A percentile compares a stretch with the other conserved stretches of the same genome.
Evolutionary conservation across 2,888 invertebrate genomes (phyloP).

Genomic region (Caradrina clavipalpis): DNA sequence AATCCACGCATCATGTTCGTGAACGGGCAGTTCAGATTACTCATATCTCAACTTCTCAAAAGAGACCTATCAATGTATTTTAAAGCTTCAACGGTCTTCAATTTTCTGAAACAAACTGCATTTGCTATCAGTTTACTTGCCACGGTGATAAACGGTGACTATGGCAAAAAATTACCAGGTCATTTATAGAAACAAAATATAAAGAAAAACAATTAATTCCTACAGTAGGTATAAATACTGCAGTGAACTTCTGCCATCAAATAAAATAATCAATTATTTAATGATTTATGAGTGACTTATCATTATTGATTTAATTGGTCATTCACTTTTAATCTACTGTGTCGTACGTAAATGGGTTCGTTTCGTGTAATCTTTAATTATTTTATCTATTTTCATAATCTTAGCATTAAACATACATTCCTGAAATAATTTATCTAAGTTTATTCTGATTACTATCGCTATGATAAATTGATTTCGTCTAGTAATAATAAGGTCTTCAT

Average conservation of each 20-base stretch:
- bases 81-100: no score
- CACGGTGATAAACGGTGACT: no score
- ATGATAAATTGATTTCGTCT: slow-evolving; percentile 8
- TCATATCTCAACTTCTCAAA: no score
- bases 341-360: slow-evolving; percentile 4
- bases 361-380: neutral
- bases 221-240: neutral
- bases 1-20: no score
- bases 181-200: no score
- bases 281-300: neutral
- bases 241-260: neutral
- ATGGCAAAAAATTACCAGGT: neutral
- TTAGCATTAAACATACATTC: slow-evolving; percentile 8
- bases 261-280: no score
- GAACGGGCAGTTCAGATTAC: no score
- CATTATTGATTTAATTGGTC: neutral
- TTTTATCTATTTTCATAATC: slow-evolving; percentile 17
- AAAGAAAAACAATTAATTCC: neutral
- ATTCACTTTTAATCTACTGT: slow-evolving; percentile 9
- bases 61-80: no score
- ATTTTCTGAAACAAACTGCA: no score
- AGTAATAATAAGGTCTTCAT: neutral
- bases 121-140: no score
- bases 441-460: slow-evolving; percentile 8
- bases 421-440: neutral